phyloP scores from a whole-genome alignment of 2,113 vertebrate genomes.

The Cinclus mexicanus region DNA sequence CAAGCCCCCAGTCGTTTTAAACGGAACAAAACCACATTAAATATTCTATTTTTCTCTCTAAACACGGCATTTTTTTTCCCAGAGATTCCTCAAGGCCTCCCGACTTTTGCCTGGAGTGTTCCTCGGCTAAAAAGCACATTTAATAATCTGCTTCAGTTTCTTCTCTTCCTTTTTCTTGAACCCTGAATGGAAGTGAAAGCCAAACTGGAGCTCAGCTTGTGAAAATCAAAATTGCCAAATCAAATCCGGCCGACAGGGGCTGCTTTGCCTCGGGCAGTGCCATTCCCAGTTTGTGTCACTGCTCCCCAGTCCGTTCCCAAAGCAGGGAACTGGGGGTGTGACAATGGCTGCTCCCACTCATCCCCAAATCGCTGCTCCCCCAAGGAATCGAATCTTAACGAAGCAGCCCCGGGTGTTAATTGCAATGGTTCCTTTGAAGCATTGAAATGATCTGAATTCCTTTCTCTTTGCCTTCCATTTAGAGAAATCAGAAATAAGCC shows the following conservation, averaged over 20 bases:
- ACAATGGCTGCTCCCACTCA: background rate
- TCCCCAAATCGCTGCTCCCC: background rate
- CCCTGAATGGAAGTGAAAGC: background rate
- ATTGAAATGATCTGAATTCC: background rate
- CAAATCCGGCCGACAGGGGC: background rate
- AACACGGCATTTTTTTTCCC: background rate
- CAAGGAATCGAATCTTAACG: background rate
- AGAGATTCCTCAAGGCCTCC: background rate
- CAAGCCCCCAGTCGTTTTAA: background rate
- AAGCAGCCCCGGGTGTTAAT: background rate
- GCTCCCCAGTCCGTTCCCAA: background rate
- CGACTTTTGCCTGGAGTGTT: background rate
- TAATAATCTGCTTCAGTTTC: background rate
- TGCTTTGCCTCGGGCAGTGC: background rate
- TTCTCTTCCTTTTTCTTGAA: background rate
- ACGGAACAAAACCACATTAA: background rate
- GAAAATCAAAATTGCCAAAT: background rate
- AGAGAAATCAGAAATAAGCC: background rate
- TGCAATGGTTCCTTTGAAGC: background rate
- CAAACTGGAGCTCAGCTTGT: background rate
- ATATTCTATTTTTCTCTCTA: background rate
- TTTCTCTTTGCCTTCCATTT: background rate
- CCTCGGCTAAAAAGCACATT: conserved; percentile 2
- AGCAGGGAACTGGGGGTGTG: background rate
- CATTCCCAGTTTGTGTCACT: background rate